Evolutionary conservation across 2,888 invertebrate species (phyloP).

Genomic region (Latrodectus elegans): DNA sequence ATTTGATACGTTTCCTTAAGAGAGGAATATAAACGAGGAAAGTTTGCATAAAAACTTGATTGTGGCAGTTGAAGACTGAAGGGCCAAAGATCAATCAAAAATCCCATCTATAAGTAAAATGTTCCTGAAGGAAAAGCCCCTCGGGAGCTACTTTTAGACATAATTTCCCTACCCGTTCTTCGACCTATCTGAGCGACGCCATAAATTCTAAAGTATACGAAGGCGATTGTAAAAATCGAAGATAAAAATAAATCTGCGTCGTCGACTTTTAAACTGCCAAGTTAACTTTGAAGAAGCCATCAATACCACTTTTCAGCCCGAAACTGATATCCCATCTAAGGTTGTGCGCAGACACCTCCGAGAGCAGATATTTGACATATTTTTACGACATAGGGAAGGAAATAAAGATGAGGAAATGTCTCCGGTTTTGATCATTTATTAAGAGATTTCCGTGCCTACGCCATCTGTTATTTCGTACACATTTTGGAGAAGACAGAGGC

Average conservation of each 20-base stretch:
- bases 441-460: conserved; percentile 6
- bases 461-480: conserved; percentile 7
- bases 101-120: not conserved
- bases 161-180: conserved; percentile 12
- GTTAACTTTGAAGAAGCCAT: conserved; percentile 35
- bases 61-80: not conserved
- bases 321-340: conserved; percentile 9
- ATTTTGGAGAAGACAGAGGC: conserved; percentile 6
- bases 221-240: conserved; percentile 35
- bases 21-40: no score
- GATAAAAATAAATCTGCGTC: conserved; percentile 35
- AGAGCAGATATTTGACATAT: conserved; percentile 3
- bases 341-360: not conserved
- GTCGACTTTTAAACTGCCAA: conserved; percentile 38
- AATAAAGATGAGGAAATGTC: conserved; percentile 18
- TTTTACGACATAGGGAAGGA: conserved; percentile 20
- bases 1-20: no score
- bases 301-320: conserved; percentile 9
- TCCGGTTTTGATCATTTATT: conserved; percentile 22
- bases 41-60: not conserved
- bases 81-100: not conserved
- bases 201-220: conserved; percentile 47
- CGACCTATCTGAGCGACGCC: conserved; percentile 15
- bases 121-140: not conserved
- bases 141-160: not conserved